These are phyloP conservation scores for Hippasteria phrygiana DNA, from an alignment of 53 echinoderm and acorn worm genomes.

Conservation along the genomic window DNA sequence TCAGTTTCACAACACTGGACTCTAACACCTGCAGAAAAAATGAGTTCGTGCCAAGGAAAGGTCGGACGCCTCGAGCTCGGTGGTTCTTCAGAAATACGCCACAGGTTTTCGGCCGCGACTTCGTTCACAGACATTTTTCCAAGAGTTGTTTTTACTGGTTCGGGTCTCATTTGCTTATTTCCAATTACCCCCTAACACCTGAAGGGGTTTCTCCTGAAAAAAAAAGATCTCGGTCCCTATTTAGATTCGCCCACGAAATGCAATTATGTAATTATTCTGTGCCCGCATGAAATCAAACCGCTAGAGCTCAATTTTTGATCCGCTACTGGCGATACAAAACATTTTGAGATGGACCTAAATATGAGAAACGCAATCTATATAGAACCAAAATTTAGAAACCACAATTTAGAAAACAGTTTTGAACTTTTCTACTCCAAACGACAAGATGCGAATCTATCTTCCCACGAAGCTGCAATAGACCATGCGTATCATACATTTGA, in stretches of 20 bases:
- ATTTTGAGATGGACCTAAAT: no score
- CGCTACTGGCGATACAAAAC: no score
- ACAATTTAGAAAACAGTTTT: no score
- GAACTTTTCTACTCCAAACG: no score
- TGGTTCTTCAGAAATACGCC: not conserved
- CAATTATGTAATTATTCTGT: not conserved
- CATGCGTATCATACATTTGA: no score
- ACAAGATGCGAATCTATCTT: no score
- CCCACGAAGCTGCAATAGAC: no score
- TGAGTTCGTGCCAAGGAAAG: conserved; percentile 2
- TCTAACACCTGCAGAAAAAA: not conserved
- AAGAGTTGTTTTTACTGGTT: conserved; percentile 5
- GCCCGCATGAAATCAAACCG: no score
- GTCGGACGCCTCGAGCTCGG: not conserved
- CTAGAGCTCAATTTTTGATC: no score
- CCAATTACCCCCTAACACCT: not conserved
- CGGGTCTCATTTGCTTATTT: not conserved
- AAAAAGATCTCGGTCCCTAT: not conserved
- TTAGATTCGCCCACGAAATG: not conserved
- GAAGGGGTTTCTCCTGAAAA: conserved; percentile 6
- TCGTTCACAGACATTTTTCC: not conserved
- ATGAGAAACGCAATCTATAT: no score
- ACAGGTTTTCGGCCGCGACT: not conserved
- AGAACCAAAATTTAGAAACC: no score
- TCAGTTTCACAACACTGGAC: conserved; percentile 14